Evolutionary conservation across 2,797 vertebrate genomes (phyloP).

Genomic region (Taeniopygia guttata): DNA sequence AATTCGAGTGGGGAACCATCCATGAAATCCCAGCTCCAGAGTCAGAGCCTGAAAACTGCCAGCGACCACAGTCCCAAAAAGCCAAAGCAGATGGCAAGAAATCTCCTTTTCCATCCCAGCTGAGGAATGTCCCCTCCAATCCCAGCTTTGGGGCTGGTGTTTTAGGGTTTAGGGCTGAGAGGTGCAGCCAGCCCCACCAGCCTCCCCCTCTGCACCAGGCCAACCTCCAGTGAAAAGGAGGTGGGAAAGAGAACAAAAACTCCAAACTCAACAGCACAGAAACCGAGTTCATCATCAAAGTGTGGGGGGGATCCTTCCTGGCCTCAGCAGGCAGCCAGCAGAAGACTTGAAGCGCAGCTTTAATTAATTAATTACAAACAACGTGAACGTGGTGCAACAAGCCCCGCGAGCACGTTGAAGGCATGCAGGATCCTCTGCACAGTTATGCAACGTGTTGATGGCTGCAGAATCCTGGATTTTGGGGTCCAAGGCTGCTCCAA

Average conservation of each 20-base stretch:
- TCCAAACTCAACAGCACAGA: conserved; percentile 23
- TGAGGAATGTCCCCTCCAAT: neutral
- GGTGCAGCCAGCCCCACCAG: neutral
- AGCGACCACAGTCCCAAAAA: neutral
- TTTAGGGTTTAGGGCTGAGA: neutral
- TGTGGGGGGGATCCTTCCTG: neutral
- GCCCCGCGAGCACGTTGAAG: conserved; percentile 11
- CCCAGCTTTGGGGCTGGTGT: neutral
- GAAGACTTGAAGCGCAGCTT: conserved; percentile 4
- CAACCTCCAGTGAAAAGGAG: neutral
- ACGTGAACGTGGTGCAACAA: conserved; percentile 16
- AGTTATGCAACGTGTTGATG: conserved; percentile 9
- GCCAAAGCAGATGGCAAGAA: neutral
- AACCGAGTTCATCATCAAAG: conserved; percentile 46
- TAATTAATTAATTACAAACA: conserved; percentile 33
- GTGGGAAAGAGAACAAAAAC: conserved; percentile 60
- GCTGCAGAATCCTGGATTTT: neutral
- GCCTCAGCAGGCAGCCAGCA: neutral
- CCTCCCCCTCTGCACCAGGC: neutral
- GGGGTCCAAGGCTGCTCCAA: neutral
- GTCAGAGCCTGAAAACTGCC: neutral
- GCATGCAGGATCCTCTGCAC: neutral
- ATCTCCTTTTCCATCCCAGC: neutral
- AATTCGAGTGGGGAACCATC: fast-evolving
- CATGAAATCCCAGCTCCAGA: neutral